These are phyloP conservation scores for Trichomalopsis sarcophagae DNA, from an alignment of 1,140 invertebrate genomes.

Conservation along the genomic window DNA sequence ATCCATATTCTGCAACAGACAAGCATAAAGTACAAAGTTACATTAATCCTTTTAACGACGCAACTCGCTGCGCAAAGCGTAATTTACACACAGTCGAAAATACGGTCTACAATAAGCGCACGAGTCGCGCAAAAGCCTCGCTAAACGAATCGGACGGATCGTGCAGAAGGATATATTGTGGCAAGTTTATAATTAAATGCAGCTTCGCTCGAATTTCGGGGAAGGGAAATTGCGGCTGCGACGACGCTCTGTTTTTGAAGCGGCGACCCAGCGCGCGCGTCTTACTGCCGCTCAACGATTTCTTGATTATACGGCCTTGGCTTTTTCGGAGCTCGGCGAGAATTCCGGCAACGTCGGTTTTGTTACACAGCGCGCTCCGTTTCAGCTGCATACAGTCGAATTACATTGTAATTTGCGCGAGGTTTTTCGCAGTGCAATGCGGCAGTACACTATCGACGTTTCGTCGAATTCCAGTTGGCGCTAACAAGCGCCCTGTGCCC, in stretches of 20 bases:
- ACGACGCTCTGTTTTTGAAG: background rate
- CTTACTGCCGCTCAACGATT: background rate
- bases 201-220: background rate
- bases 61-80: background rate
- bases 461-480: background rate
- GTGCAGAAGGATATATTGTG: conserved; percentile 3
- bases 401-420: background rate
- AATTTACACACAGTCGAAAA: too few species aligned
- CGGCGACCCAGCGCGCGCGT: background rate
- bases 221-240: background rate
- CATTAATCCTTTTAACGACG: conserved; percentile 38
- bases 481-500: background rate
- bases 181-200: conserved; percentile 49
- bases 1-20: conserved; percentile 88
- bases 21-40: conserved; percentile 48
- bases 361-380: background rate
- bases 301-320: background rate
- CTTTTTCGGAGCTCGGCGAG: background rate
- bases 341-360: background rate
- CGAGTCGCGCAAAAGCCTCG: background rate
- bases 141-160: conserved; percentile 55
- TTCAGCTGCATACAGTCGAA: background rate
- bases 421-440: background rate
- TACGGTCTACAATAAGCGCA: conserved; percentile 2
- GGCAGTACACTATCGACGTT: background rate